Base-by-base conservation (phyloP, 2,797 vertebrate genomes). In the Schizopygopsis malacanthus region DNA sequence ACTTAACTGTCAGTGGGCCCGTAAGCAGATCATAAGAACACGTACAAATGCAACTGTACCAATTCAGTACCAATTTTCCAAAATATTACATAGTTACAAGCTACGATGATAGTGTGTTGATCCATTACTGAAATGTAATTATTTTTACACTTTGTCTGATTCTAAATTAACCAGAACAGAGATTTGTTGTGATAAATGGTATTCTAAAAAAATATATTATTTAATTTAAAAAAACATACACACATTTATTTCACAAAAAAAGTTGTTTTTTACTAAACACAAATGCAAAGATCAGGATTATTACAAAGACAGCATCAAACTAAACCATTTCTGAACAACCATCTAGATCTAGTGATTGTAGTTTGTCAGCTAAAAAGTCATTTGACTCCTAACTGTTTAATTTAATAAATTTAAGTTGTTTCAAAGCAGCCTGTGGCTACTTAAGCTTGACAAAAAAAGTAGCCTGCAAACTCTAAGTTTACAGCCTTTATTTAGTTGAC, bases 401-500 rank as follows among this genome's bases (percentile, higher is more conserved):
- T 39, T n/a, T 9, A 33, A 56, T 1, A 7, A 39, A n/a, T 59
- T 59, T 16, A 78, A 16, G 22, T 43, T 25, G 37, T 28, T 61
- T 61, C 11, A 41, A 59, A 59, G 33, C n/a, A 41, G 2, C 22
- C 22, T 43, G 6, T 59, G 33, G 22, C 52, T 61, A 59, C 52
- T 43, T 61, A 4, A 78, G 33, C 39, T 16, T 78, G 7, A 79
- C 39, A 79, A 11, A 43, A 43, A 25, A 65, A 61, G 25, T 41
- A 79, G 8, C 56, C 22, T 6, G 37, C 15, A 79, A 45, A 43
- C 13, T 6, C 9, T 41, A 59, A n/a, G 13, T 78, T 59, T 79
- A 79, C 39, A 79, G 56, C 77, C 77, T 79, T 63, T n/a, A 45
- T 79, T 56, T 22, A 43, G 41, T 82, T 18, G 50, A 67, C 0